phyloP scores from a whole-genome alignment of 2,797 vertebrate species.

The Anabas testudineus region DNA sequence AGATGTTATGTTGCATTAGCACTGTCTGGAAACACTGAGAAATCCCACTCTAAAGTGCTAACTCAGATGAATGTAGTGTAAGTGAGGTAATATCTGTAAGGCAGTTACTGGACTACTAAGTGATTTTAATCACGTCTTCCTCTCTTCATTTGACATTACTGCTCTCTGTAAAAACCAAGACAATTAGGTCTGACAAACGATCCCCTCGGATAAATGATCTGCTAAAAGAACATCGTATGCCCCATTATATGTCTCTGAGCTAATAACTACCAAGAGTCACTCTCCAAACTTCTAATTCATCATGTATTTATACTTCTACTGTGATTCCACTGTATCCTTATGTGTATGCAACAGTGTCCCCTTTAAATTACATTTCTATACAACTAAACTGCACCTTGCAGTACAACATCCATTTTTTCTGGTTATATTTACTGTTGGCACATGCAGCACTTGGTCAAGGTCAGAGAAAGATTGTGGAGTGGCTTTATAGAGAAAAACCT shows the following conservation, averaged over 20 bases:
- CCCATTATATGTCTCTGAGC: conserved; percentile 51
- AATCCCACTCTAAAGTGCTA: not conserved
- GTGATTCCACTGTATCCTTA: not conserved
- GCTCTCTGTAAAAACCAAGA: conserved; percentile 50
- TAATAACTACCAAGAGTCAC: conserved; percentile 47
- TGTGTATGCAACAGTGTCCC: too few species aligned
- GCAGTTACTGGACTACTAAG: conserved; percentile 13
- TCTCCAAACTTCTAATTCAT: conserved; percentile 38
- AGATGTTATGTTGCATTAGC: too few species aligned
- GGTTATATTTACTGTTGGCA: too few species aligned
- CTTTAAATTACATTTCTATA: too few species aligned
- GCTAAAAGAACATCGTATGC: conserved; percentile 59
- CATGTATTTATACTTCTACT: conserved; percentile 19
- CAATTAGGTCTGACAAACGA: conserved; percentile 63
- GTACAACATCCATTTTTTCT: too few species aligned
- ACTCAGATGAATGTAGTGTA: conserved; percentile 7
- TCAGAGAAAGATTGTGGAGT: too few species aligned
- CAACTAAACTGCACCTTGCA: too few species aligned
- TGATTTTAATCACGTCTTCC: conserved; percentile 54
- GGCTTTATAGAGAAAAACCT: too few species aligned
- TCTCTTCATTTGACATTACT: conserved; percentile 52
- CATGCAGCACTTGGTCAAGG: too few species aligned
- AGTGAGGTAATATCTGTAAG: conserved; percentile 19
- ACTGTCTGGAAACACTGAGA: not conserved
- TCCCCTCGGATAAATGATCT: conserved; percentile 61